Conservation (phyloP, 2,888 invertebrate species). For the Erebia epiphron region DNA sequence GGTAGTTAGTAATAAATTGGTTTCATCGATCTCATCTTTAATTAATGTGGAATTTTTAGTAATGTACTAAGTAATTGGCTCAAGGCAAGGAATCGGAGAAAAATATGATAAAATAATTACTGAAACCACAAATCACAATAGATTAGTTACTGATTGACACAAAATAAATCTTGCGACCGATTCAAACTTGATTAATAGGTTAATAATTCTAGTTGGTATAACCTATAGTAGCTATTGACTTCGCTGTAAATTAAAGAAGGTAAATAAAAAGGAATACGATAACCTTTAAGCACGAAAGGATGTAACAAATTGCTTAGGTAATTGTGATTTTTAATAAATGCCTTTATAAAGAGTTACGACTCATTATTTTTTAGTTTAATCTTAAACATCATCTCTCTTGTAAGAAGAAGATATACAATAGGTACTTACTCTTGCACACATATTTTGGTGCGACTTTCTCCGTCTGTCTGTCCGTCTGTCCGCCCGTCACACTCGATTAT, state of each 20-base stretch:
- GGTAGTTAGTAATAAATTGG: too few relatives aligned
- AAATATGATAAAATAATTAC: background rate
- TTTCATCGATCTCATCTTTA: too few relatives aligned
- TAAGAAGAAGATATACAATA: too few relatives aligned
- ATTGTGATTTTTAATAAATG: background rate
- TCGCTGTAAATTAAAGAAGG: background rate
- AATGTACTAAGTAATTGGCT: background rate
- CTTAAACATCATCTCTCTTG: too few relatives aligned
- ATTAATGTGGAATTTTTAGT: background rate
- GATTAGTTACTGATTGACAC: background rate
- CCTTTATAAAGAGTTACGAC: background rate
- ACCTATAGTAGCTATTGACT: background rate
- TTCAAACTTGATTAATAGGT: background rate
- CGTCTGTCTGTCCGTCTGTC: too few relatives aligned
- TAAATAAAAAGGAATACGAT: background rate
- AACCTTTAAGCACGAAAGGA: conserved; percentile 15
- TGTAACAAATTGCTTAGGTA: conserved; percentile 2
- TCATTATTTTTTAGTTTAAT: too few relatives aligned
- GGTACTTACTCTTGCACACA: too few relatives aligned
- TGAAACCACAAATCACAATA: background rate
- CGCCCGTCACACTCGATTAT: too few relatives aligned
- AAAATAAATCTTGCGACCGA: background rate
- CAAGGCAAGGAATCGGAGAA: background rate
- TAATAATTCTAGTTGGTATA: background rate
- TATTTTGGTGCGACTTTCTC: too few relatives aligned